Base-by-base conservation (phyloP, 2,888 invertebrate genomes). In the Emmelina monodactyla region DNA sequence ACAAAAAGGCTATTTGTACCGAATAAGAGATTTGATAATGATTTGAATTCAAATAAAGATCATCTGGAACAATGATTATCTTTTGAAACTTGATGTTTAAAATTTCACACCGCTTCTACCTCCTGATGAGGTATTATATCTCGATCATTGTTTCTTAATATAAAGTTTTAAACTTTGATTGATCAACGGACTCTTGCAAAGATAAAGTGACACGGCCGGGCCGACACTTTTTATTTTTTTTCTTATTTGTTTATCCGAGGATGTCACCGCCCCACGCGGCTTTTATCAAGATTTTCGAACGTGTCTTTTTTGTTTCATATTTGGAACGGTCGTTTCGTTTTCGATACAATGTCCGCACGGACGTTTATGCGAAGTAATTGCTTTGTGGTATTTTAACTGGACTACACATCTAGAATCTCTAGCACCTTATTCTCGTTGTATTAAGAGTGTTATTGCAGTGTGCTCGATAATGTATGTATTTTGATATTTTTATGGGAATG, bases 191-290 rank as follows among this genome's bases (percentile, higher is more conserved):
- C 63, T 56, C 46, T 45, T 43, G 42, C 40, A 25, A 49, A 68
- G 75, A 76, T 76, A 76, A 73, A 51, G 51, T 55, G 47, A 72
- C 73, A 70, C 51, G 62, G 55, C 43, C 47, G 56, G 41, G 46
- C 50, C 60, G 63, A 69, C 72, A 70, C 70, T 43, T 37, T 41
- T 39, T 40, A 38, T 33, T 38, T 31, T 34, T 29, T 38, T 41
- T 30, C 16, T 37, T 40, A 34, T 42, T 39, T 46, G 37, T 45
- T 46, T 48, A 44, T 40, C 28, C 39, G 33, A 37, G 43, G 25
- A 39, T 45, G 45, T 45, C 43, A 43, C 43, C 43, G 38, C 38
- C 31, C 30, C 31, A 39, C 39, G 36, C 39, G 37, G 37, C 31
- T 38, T n/a, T 39, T 43, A 41, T 41, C 43, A 39, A 41, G 41